These are phyloP conservation scores for Mamestra configurata DNA, from an alignment of 1,140 invertebrate genomes.

Conservation along the genomic window DNA sequence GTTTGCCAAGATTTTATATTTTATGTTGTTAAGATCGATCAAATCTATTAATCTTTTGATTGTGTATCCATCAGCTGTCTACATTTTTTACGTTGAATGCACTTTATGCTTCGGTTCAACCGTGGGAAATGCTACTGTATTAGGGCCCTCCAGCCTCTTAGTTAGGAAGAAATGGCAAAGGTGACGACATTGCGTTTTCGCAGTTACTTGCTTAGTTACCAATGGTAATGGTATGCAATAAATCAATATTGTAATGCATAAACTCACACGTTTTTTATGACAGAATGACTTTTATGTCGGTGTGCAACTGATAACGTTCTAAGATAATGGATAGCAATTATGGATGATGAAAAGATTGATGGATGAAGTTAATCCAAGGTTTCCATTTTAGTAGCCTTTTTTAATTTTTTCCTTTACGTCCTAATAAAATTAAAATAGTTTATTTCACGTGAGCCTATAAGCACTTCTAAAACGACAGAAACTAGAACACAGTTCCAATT, in stretches of 20 bases:
- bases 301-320: conserved; percentile 28
- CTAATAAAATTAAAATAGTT: too few relatives aligned
- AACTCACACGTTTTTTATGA: conserved; percentile 63
- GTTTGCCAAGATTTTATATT: too few relatives aligned
- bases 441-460: too few relatives aligned
- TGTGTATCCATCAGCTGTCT: conserved; percentile 37
- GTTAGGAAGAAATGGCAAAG: conserved; percentile 54
- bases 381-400: too few relatives aligned
- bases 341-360: background rate
- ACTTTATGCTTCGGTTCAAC: conserved; percentile 29
- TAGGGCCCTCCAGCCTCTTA: conserved; percentile 42
- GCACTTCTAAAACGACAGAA: too few relatives aligned
- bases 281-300: conserved; percentile 19
- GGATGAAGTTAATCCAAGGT: background rate
- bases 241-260: conserved; percentile 59
- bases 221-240: conserved; percentile 57
- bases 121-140: conserved; percentile 52
- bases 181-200: conserved; percentile 56
- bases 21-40: background rate
- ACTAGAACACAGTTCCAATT: too few relatives aligned
- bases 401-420: too few relatives aligned
- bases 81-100: conserved; percentile 31
- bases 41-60: background rate
- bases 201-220: conserved; percentile 50
- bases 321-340: conserved; percentile 21